Conservation (phyloP, 2,113 vertebrate genomes). For the Prunella fulvescens region DNA sequence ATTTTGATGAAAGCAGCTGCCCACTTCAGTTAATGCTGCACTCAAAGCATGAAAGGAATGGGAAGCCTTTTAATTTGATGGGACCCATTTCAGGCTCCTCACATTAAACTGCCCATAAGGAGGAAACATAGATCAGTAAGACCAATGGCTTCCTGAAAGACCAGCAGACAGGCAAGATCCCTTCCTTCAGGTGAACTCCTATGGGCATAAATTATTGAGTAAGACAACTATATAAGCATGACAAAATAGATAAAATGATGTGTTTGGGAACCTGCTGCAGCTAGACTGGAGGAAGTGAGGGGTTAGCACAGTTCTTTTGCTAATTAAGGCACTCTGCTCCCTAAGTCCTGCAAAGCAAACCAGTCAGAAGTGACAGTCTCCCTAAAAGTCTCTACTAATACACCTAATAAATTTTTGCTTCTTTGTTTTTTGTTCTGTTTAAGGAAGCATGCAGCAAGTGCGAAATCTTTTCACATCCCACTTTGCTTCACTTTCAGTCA, state of each 20-base stretch:
- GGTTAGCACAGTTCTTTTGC: background rate
- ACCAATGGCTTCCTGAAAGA: background rate
- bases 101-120: background rate
- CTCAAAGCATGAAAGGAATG: background rate
- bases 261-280: background rate
- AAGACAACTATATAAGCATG: background rate
- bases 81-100: background rate
- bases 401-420: background rate
- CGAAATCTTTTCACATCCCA: background rate
- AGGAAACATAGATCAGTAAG: background rate
- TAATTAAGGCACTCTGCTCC: background rate
- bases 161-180: background rate
- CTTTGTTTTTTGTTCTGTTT: background rate
- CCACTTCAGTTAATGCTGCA: constrained; percentile 38
- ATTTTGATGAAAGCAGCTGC: constrained; percentile 49
- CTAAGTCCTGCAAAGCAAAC: background rate
- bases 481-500: background rate
- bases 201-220: background rate
- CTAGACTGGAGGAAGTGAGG: background rate
- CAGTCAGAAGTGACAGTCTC: background rate
- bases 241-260: background rate
- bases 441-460: background rate
- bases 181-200: background rate
- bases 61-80: constrained; percentile 17
- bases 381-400: background rate